phyloP scores from a whole-genome alignment of 2,113 vertebrate species.

The Chiloscyllium plagiosum region DNA sequence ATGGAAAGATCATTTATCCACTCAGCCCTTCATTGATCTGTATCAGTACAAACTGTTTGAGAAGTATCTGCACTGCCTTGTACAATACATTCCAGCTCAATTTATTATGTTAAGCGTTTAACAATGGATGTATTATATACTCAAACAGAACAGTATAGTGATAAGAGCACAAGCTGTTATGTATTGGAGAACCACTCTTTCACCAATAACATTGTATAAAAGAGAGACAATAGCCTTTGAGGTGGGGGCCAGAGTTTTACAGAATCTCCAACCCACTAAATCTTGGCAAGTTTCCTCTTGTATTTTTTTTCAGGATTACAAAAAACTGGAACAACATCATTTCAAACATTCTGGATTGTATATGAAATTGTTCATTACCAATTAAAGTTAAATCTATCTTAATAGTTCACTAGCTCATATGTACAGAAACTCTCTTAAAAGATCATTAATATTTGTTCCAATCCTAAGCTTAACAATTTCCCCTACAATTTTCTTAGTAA shows the following conservation, averaged over 20 bases:
- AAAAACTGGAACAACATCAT: not conserved
- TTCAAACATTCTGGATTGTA: not conserved
- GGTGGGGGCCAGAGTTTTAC: not conserved
- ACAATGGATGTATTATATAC: conserved; percentile 2
- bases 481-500: not conserved
- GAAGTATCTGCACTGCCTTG: conserved; percentile 21
- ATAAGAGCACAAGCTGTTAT: not conserved
- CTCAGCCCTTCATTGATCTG: not conserved
- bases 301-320: conserved; percentile 3
- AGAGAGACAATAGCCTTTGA: not conserved
- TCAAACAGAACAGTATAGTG: not conserved
- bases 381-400: not conserved
- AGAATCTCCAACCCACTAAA: not conserved
- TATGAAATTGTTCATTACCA: not conserved
- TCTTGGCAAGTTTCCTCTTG: not conserved
- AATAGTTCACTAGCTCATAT: not conserved
- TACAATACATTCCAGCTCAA: conserved; percentile 1
- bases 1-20: not conserved
- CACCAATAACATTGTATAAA: not conserved
- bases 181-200: not conserved
- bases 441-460: not conserved
- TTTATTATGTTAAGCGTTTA: not conserved
- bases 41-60: conserved; percentile 10
- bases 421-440: not conserved
- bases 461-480: not conserved